A percentile compares a stretch with the other conserved stretches of the same genome.
Conservation (phyloP, 2,888 invertebrate genomes). For the Lamellibrachia columna region DNA sequence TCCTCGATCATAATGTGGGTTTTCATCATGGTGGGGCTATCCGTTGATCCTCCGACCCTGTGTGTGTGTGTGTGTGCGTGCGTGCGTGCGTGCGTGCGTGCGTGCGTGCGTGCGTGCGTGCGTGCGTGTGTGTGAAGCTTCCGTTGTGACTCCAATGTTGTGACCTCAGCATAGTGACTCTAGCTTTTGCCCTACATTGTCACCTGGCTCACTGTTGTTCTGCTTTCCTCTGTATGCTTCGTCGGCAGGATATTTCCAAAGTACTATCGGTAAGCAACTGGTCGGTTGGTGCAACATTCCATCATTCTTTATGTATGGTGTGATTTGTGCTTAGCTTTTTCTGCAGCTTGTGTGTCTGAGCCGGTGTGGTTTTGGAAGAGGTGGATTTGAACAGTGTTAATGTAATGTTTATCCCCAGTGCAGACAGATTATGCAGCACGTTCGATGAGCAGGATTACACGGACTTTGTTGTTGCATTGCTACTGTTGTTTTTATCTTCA, state of each 20-base stretch:
- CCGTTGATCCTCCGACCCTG: too few species aligned
- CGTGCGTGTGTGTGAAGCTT: background rate
- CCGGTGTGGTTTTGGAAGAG: background rate
- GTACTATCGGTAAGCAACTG: constrained; percentile 68
- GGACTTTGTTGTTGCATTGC: background rate
- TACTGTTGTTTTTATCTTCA: background rate
- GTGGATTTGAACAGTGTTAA: background rate
- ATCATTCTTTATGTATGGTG: background rate
- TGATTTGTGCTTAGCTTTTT: background rate
- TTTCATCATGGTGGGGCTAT: too few species aligned
- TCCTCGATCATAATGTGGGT: too few species aligned
- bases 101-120: background rate
- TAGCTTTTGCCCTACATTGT: background rate
- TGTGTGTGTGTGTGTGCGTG: background rate
- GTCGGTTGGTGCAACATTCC: background rate
- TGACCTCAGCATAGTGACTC: too few species aligned
- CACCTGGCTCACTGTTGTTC: constrained; percentile 5
- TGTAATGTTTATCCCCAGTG: background rate
- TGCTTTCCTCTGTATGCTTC: constrained; percentile 17
- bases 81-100: too few species aligned
- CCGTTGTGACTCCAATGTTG: background rate
- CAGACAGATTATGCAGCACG: background rate
- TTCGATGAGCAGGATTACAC: background rate
- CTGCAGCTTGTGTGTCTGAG: background rate
- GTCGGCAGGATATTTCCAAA: constrained; percentile 69